Evolutionary conservation across 2,888 invertebrate genomes (phyloP).

Genomic region (Euphydryas editha): DNA sequence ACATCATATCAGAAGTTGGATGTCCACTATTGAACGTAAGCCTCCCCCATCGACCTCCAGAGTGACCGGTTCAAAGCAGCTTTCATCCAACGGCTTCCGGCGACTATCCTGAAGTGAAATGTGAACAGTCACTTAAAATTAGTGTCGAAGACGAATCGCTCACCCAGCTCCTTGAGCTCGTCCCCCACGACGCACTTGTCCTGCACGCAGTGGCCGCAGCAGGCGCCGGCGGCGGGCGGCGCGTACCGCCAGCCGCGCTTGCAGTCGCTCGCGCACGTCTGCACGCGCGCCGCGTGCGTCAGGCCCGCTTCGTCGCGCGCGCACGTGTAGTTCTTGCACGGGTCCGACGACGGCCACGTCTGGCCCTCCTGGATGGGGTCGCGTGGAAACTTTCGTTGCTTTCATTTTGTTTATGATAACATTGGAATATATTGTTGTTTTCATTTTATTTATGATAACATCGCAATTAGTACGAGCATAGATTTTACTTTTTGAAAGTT

Average conservation of each 20-base stretch:
- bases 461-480: too few relatives aligned
- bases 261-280: constrained; percentile 75
- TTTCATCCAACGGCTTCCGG: too few relatives aligned
- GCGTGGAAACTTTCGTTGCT: background rate
- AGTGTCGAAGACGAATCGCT: too few relatives aligned
- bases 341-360: constrained; percentile 80
- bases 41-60: too few relatives aligned
- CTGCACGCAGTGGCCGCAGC: constrained; percentile 87
- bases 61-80: too few relatives aligned
- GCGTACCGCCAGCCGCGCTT: constrained; percentile 83
- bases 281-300: constrained; percentile 62
- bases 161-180: constrained; percentile 75
- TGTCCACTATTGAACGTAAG: too few relatives aligned
- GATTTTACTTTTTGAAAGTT: too few relatives aligned
- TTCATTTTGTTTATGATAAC: background rate
- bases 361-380: constrained; percentile 66
- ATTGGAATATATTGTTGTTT: too few relatives aligned
- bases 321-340: constrained; percentile 82
- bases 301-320: constrained; percentile 67
- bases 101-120: too few relatives aligned
- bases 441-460: too few relatives aligned
- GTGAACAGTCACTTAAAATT: too few relatives aligned
- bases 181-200: constrained; percentile 82
- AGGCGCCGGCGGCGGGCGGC: constrained; percentile 63
- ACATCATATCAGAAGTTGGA: too few relatives aligned